phyloP scores from a whole-genome alignment of 2,113 vertebrate genomes.

The Crotalus helleri region DNA sequence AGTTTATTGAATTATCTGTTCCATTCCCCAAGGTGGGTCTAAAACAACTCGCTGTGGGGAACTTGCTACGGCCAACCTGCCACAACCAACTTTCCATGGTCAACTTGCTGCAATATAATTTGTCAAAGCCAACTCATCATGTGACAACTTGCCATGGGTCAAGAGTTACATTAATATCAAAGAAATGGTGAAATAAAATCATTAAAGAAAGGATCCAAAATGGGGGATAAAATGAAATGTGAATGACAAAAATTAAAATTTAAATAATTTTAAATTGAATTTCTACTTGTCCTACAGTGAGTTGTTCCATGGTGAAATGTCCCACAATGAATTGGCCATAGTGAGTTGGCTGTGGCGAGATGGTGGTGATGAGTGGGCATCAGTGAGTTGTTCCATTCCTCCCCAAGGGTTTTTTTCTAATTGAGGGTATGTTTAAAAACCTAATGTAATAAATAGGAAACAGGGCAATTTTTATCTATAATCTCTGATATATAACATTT shows the following conservation, averaged over 20 bases:
- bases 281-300: background rate
- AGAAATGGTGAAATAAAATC: background rate
- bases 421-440: background rate
- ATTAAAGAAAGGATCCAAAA: background rate
- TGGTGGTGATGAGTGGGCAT: background rate
- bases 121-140: background rate
- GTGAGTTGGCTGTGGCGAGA: background rate
- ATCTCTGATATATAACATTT: background rate
- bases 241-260: background rate
- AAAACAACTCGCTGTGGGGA: background rate
- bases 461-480: slow-evolving; percentile 10
- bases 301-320: no score
- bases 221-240: background rate
- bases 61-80: background rate
- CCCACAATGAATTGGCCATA: background rate
- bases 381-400: background rate
- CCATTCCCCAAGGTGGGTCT: background rate
- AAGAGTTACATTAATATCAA: background rate
- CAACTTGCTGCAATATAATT: background rate
- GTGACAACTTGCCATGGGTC: background rate
- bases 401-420: background rate
- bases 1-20: background rate
- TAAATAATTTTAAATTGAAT: background rate
- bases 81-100: background rate
- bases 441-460: background rate